phyloP scores from a whole-genome alignment of 2,113 vertebrate species.

The Bostrychus sinensis region DNA sequence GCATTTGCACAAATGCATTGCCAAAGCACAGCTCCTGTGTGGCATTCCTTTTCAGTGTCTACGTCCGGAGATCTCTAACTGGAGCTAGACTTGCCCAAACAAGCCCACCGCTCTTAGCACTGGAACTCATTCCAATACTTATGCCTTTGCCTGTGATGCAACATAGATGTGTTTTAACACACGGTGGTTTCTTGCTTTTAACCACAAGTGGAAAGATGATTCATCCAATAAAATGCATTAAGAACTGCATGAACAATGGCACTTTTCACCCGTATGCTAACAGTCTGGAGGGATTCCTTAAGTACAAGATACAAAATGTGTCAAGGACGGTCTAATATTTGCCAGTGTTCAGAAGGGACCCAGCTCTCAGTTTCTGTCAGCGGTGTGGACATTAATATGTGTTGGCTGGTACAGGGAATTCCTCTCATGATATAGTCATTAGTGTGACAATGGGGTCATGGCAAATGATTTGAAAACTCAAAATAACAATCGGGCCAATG shows the following conservation, averaged over 20 bases:
- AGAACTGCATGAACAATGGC: neutral
- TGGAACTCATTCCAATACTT: neutral
- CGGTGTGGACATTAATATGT: neutral
- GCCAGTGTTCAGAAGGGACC: neutral
- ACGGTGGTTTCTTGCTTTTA: neutral
- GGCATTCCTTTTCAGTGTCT: neutral
- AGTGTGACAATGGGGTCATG: constrained; percentile 7
- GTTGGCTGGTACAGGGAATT: neutral
- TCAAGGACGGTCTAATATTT: constrained; percentile 8
- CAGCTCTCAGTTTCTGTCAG: neutral
- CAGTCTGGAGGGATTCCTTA: constrained; percentile 1
- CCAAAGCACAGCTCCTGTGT: neutral
- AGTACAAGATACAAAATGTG: constrained; percentile 4
- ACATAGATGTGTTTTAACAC: neutral
- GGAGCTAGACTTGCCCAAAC: neutral
- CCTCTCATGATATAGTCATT: neutral
- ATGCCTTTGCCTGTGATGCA: neutral
- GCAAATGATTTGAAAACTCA: neutral
- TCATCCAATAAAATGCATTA: neutral
- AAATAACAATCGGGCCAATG: constrained; percentile 5
- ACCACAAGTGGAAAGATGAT: neutral
- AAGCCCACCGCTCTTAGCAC: neutral
- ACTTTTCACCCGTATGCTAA: neutral
- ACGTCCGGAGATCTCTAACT: neutral
- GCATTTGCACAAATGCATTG: too few species aligned